Evolutionary conservation across 2,888 invertebrate species (phyloP), one percentile per base, ranked within the genome.

Genomic region (Tipula unca): DNA sequence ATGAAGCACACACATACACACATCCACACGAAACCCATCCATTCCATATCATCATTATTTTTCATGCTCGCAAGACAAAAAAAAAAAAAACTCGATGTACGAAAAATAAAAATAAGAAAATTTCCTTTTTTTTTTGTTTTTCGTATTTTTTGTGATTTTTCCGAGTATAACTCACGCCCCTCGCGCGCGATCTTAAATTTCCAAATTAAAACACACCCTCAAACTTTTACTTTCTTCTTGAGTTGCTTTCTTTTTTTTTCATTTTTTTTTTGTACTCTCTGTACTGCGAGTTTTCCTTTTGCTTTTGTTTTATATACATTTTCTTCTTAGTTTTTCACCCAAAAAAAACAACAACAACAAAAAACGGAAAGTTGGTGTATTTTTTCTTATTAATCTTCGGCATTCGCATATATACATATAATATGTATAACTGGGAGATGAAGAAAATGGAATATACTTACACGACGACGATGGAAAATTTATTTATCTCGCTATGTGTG

Each of bases 201-300:
- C 36, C 84, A 84, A 84, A 84, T 84, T 84, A 84, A 84, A 84
- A 84, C 84, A 84, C 84, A 84, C 84, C 84, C 84, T 36, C 35
- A 84, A 84, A 32, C 35, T 84, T 84, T 84, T 84, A 36, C 84
- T 84, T 84, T 83, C 83, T 83, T 29, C 83, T 83, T 6, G 35
- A 83, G 29, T 32, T 83, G 29, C 83, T 83, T 83, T 83, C 35
- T 32, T 83, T 83, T 83, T 29, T 82, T 82, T 82, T 29, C n/a
- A 29, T n/a, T 82, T 14, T 29, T 69, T 25, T 29, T 3, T 25
- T 83, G 4, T 83, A n/a, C 83, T 83, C n/a, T 83, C n/a, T 32
- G 83, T 83, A 32, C 83, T 83, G n/a, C 17, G 83, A 83, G n/a
- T 83, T 83, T 83, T 83, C 32, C 35, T 83, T 83, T 83, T 83